Conservation (phyloP, 2,113 vertebrate genomes). For the Ictalurus punctatus region DNA sequence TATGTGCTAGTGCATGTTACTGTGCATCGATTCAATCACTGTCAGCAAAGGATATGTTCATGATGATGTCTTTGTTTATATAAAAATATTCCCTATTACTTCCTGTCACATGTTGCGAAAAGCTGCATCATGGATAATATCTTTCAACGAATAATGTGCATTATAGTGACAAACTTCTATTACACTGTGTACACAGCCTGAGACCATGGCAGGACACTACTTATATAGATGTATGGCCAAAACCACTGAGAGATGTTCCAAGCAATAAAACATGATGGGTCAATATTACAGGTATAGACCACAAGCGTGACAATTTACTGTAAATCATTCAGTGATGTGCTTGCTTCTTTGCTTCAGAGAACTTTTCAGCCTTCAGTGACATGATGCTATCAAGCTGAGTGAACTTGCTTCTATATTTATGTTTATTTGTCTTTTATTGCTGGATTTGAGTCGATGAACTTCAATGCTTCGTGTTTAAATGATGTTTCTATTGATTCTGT, state of each 20-base stretch:
- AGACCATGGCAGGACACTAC: constrained; percentile 39
- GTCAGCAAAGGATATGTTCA: constrained; percentile 68
- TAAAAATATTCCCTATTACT: constrained; percentile 64
- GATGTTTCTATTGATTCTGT: constrained; percentile 46
- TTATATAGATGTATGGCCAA: constrained; percentile 16
- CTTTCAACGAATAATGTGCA: constrained; percentile 50
- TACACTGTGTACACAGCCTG: constrained; percentile 52
- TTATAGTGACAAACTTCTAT: constrained; percentile 46
- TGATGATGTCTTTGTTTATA: constrained; percentile 71
- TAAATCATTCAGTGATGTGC: constrained; percentile 27
- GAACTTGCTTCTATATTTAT: constrained; percentile 21
- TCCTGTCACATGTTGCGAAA: constrained; percentile 66
- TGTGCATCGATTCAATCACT: constrained; percentile 77
- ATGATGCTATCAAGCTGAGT: not conserved
- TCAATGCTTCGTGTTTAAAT: constrained; percentile 45
- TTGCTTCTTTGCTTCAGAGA: constrained; percentile 46
- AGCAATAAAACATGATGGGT: constrained; percentile 15
- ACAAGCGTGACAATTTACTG: constrained; percentile 2
- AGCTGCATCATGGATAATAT: constrained; percentile 46
- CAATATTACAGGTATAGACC: not conserved
- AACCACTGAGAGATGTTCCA: constrained; percentile 6
- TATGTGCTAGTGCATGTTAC: constrained; percentile 70
- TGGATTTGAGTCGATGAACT: constrained; percentile 16
- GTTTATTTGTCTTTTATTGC: constrained; percentile 35
- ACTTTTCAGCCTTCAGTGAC: not conserved